These are phyloP conservation scores for Drosophila fuyamai DNA, from an alignment of 1,140 invertebrate species.

Conservation along the genomic window DNA sequence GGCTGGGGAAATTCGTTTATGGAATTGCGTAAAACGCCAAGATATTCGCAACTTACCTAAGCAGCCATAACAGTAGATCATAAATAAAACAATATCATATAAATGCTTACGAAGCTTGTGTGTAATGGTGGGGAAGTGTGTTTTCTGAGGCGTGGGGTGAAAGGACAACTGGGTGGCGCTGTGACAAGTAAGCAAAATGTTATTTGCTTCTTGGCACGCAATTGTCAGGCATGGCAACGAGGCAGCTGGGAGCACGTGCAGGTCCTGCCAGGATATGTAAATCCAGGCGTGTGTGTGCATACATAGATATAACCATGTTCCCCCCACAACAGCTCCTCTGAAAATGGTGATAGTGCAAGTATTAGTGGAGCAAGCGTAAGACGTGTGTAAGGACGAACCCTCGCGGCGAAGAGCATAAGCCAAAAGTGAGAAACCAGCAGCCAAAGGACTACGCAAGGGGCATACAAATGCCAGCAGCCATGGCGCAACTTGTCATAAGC, in stretches of 20 bases:
- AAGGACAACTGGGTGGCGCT: background rate
- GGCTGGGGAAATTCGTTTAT: slow-evolving; percentile 61
- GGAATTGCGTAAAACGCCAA: slow-evolving; percentile 70
- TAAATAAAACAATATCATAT: slow-evolving; percentile 81
- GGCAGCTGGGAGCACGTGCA: slow-evolving; percentile 30
- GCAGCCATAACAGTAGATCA: slow-evolving; percentile 68
- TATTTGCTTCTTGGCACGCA: slow-evolving; percentile 61
- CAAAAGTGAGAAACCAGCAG: slow-evolving; percentile 17
- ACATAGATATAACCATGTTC: slow-evolving; percentile 52
- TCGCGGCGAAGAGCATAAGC: slow-evolving; percentile 14
- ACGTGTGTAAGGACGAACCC: slow-evolving; percentile 36
- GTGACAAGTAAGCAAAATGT: slow-evolving; percentile 55
- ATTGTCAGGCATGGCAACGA: slow-evolving; percentile 31
- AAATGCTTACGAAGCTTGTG: slow-evolving; percentile 53
- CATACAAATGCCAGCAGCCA: slow-evolving; percentile 72
- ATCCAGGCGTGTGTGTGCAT: slow-evolving; percentile 26
- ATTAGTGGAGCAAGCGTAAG: slow-evolving; percentile 54
- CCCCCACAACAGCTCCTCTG: slow-evolving; percentile 27
- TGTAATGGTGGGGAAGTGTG: slow-evolving; percentile 8
- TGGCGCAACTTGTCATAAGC: slow-evolving; percentile 31
- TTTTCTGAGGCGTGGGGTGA: background rate
- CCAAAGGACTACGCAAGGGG: slow-evolving; percentile 42
- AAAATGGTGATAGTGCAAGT: slow-evolving; percentile 61
- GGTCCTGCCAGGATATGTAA: slow-evolving; percentile 58
- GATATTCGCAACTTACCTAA: slow-evolving; percentile 68